Base-by-base conservation (phyloP, 2,888 invertebrate species). In the Drosophila paramelanica region DNA sequence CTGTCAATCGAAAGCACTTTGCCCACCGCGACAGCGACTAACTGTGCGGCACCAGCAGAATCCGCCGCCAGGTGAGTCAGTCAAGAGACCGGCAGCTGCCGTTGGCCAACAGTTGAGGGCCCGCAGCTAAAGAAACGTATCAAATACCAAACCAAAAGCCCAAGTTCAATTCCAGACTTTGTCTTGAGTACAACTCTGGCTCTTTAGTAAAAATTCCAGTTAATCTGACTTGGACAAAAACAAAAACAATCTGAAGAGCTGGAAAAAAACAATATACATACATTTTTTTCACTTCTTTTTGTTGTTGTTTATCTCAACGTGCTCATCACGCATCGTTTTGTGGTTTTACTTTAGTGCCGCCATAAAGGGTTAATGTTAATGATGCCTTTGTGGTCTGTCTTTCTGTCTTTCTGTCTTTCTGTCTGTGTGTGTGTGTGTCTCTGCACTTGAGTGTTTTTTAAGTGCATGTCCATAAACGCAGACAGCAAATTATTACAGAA, bases 291-390 rank as follows among this genome's bases (percentile, higher is more conserved):
- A 2, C 10, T 11, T 33, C 11, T 11, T 33, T 33, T 75, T 62
- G 58, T 52, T 68, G 67, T 77, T 87, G 83, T 85, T 84, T 84
- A 84, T 84, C 84, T 88, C 74, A 86, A 84, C 88, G 88, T 88
- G 88, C 88, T 88, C 84, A 84, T 85, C 84, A 85, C 72, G 88
- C 84, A 77, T 79, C 80, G 86, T 87, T 88, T 86, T 84, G 84
- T 84, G 84, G 86, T 72, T 68, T 79, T 71, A 71, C 79, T 82
- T 82, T 82, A 82, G 79, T 84, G 87, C 87, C 76, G 79, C 82
- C 87, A 74, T 82, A 87, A 82, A 87, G 87, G 87, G 87, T 87
- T 82, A 82, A 82, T 82, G 81, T 80, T 82, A 84, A 82, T 88
- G 86, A 80, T 82, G 83, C 77, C 79, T 75, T 82, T 73, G 76